These are phyloP conservation scores for Drosophila murphyi DNA, from an alignment of 1,140 invertebrate species.

Conservation along the genomic window DNA sequence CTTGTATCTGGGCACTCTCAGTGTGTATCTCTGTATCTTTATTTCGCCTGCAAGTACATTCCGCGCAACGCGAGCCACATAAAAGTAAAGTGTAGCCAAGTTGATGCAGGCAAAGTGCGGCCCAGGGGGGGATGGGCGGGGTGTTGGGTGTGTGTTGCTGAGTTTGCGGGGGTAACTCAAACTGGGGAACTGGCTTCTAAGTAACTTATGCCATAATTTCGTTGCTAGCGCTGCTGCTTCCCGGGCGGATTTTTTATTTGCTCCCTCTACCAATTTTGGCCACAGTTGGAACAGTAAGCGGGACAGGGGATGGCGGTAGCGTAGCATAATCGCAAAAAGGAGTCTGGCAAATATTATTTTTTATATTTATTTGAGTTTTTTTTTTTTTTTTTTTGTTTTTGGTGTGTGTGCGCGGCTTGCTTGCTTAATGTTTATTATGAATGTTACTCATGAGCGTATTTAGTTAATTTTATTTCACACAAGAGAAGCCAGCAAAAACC, in stretches of 20 bases:
- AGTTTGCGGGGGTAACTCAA: slow-evolving; percentile 24
- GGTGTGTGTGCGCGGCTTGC: slow-evolving; percentile 44
- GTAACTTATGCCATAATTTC: slow-evolving; percentile 83
- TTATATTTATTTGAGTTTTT: slow-evolving; percentile 81
- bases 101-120: slow-evolving; percentile 52
- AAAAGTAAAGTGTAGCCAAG: slow-evolving; percentile 83
- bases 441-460: slow-evolving; percentile 84
- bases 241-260: slow-evolving; percentile 53
- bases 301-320: background rate
- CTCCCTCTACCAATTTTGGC: slow-evolving; percentile 39
- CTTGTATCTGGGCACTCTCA: slow-evolving; percentile 72
- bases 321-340: slow-evolving; percentile 76
- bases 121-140: slow-evolving; percentile 4
- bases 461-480: slow-evolving; percentile 85
- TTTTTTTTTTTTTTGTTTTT: slow-evolving; percentile 29
- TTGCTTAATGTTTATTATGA: slow-evolving; percentile 84
- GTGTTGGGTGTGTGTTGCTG: background rate
- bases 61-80: slow-evolving; percentile 61
- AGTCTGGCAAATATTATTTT: slow-evolving; percentile 84
- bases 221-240: slow-evolving; percentile 46
- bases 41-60: slow-evolving; percentile 79
- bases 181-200: slow-evolving; percentile 63
- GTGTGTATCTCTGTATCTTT: slow-evolving; percentile 76
- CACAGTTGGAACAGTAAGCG: slow-evolving; percentile 11
- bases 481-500: slow-evolving; percentile 69